Base-by-base conservation (phyloP, 2,888 invertebrate genomes). In the Pachycephus smyrnensis region DNA sequence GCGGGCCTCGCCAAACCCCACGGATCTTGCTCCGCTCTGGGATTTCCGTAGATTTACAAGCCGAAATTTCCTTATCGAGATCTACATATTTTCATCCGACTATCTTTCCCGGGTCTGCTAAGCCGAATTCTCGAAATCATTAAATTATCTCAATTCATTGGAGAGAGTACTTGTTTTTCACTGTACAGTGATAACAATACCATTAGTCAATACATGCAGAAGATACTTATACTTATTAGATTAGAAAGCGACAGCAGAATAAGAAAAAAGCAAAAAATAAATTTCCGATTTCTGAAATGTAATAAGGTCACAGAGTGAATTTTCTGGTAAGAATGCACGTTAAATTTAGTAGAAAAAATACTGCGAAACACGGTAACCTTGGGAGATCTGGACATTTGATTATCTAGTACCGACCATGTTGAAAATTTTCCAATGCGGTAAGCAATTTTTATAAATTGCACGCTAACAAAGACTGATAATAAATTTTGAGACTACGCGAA, bases 31-130 rank as follows among this genome's bases (percentile, higher is more conserved):
- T 55, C 55, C 55, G 79, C 81, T 76, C 79, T 79, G 77, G 82
- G 81, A 84, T 85, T 82, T 85, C 80, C 77, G 76, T 82, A 81
- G 85, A 86, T 88, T 88, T 85, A 85, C 85, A 85, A 82, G 83
- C 80, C 76, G 77, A 84, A 85, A 87, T 88, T 86, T 85, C 81
- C 84, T 85, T 86, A 88, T 87, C 88, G 82, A 78, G 81, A 86
- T 84, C 81, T 73, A 78, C 76, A 78, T 79, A 80, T 77, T 77
- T 80, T 80, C 73, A 68, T 73, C 74, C 78, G 73, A 74, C 74
- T 77, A 69, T 31, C n/a, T 76, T 32, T 37, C 15, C 30, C n/a
- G 37, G n/a, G n/a, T 3, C 55, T 55, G 55, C n/a, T 12, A 35
- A 15, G 35, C 74, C 74, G 23, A 71, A 3, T 15, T 33, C 30